Base-by-base conservation (phyloP, 2,797 vertebrate genomes). In the Brotula barbata region DNA sequence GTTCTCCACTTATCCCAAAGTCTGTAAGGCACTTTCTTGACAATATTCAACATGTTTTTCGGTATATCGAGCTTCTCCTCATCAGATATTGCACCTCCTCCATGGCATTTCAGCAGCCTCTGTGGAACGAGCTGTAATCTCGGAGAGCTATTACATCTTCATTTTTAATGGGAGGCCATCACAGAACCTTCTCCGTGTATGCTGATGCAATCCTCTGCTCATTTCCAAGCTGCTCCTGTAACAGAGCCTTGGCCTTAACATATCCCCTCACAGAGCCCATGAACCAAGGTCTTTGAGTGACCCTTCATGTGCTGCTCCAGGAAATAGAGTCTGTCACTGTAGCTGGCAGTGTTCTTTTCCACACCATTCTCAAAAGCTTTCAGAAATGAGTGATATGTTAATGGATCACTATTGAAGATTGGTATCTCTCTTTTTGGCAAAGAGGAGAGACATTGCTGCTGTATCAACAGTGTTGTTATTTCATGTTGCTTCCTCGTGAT, bases 401-500 rank as follows among this genome's bases (percentile, higher is more conserved):
- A 37, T 33, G 48, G 22, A 2, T 64, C 19, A 34, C 50, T 21
- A 45, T 64, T 22, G 6, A 46, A 67, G 34, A 50, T 44, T 4
- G 48, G 51, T 15, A 77, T 69, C n/a, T 73, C 61, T 33, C 51
- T 61, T 42, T 56, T 61, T 28, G 64, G 73, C 7, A 73, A 34
- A n/a, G 44, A 34, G 48, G 70, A 77, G 12, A 64, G 59, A n/a
- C 55, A 39, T 43, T 72, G 51, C 25, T 68, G 50, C 15, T 56
- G 41, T 12, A 68, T 41, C 17, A 74, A 6, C 1, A 75, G 50
- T 11, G 68, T 42, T 36, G 67, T 58, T 15, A 71, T 71, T 46
- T 68, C 54, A 68, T n/a, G n/a, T 68, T 67, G 54, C 21, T 56
- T 71, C 47, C 56, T 62, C 58, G 68, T 37, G 16, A 63, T 58